Percentiles rank a stretch among this genome's conserved stretches.
Evolutionary conservation across 2,113 vertebrate species (phyloP).

Genomic region (Orcinus orca): DNA sequence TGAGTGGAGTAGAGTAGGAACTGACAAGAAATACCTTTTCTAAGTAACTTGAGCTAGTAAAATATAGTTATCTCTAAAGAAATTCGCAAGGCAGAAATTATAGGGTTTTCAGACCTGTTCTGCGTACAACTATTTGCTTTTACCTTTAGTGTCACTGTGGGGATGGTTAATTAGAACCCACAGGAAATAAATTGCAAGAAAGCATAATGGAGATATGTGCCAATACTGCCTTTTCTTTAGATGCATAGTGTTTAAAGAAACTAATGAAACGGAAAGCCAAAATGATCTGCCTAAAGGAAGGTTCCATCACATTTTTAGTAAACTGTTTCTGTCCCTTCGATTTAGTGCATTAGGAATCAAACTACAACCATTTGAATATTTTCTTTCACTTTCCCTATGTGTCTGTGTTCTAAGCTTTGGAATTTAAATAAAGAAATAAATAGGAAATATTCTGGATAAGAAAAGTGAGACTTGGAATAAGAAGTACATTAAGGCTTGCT

Average conservation of each 20-base stretch:
- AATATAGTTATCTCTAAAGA: slow-evolving; percentile 36
- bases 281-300: slow-evolving; percentile 36
- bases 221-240: slow-evolving; percentile 38
- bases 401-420: slow-evolving; percentile 26
- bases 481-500: neutral
- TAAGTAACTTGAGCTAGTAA: slow-evolving; percentile 42
- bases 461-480: slow-evolving; percentile 11
- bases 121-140: slow-evolving; percentile 8
- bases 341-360: slow-evolving; percentile 33
- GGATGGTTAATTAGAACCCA: slow-evolving; percentile 16
- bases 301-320: neutral
- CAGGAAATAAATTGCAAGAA: slow-evolving; percentile 50
- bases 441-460: slow-evolving; percentile 37
- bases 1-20: neutral
- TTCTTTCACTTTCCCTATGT: slow-evolving; percentile 35
- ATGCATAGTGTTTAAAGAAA: neutral
- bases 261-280: slow-evolving; percentile 49
- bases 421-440: slow-evolving; percentile 9
- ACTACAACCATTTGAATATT: slow-evolving; percentile 39
- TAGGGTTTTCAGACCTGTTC: slow-evolving; percentile 12
- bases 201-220: neutral
- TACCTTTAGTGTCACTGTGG: neutral
- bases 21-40: slow-evolving; percentile 13
- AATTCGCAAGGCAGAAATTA: slow-evolving; percentile 31
- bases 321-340: slow-evolving; percentile 35